These are phyloP conservation scores for Eilema depressum DNA, from an alignment of 2,888 invertebrate species.

Conservation along the genomic window DNA sequence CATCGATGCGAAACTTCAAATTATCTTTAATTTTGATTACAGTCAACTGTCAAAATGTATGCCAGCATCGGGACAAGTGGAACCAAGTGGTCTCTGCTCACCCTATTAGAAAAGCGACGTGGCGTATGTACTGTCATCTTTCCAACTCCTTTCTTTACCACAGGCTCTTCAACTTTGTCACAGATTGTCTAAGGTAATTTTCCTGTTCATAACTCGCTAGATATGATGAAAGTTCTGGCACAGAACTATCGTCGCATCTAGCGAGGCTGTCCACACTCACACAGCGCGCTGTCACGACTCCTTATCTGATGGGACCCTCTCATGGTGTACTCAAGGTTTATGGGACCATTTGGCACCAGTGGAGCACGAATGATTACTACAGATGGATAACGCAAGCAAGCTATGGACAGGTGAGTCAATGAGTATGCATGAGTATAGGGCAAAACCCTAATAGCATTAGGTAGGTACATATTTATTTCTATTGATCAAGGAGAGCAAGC, in stretches of 20 bases:
- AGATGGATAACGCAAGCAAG: neutral
- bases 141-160: too few species aligned
- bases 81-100: too few species aligned
- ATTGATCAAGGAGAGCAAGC: too few species aligned
- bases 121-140: too few species aligned
- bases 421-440: neutral
- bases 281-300: slow-evolving; percentile 25
- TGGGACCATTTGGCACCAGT: slow-evolving; percentile 4
- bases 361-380: neutral
- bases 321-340: slow-evolving; percentile 30
- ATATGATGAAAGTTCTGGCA: neutral
- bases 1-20: too few species aligned
- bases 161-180: too few species aligned
- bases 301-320: slow-evolving; percentile 19
- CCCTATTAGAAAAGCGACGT: too few species aligned
- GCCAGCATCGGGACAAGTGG: too few species aligned
- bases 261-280: slow-evolving; percentile 36
- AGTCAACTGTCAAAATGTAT: too few species aligned
- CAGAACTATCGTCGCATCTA: neutral
- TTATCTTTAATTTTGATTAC: too few species aligned
- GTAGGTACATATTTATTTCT: neutral
- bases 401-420: neutral
- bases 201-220: neutral
- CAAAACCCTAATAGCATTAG: neutral
- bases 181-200: neutral